Evolutionary conservation across 2,888 invertebrate genomes (phyloP).

Genomic region (Oegoconia quadripuncta): DNA sequence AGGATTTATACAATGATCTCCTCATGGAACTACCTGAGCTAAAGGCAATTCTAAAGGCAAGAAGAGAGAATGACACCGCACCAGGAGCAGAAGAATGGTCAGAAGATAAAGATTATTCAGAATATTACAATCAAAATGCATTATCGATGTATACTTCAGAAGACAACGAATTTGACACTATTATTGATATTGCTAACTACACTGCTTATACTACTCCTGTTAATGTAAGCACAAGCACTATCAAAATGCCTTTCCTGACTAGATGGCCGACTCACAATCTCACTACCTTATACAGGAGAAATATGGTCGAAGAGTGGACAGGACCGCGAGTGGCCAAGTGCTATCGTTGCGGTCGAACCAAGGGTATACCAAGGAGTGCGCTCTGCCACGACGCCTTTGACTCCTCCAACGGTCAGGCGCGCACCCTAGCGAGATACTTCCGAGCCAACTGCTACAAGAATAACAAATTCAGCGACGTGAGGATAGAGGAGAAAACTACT

Average conservation of each 20-base stretch:
- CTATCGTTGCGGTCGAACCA: constrained; percentile 16
- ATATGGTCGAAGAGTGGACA: background rate
- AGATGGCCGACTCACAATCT: background rate
- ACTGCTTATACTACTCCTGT: too few species aligned
- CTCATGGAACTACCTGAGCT: background rate
- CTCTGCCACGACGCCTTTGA: constrained; percentile 23
- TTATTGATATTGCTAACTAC: too few species aligned
- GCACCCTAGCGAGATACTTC: constrained; percentile 11
- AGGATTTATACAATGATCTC: background rate
- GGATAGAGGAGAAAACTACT: background rate
- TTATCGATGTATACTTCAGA: too few species aligned
- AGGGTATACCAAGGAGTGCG: constrained; percentile 12
- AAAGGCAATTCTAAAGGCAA: background rate
- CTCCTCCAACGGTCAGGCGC: constrained; percentile 7
- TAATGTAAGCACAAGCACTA: background rate
- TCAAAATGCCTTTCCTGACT: background rate
- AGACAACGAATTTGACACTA: too few species aligned
- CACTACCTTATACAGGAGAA: background rate
- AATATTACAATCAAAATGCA: too few species aligned
- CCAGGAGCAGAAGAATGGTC: background rate
- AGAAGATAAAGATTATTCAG: too few species aligned
- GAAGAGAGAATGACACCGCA: background rate
- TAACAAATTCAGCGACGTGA: background rate
- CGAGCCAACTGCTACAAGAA: constrained; percentile 10
- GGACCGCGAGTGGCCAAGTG: constrained; percentile 9